Base-by-base conservation (phyloP, 2,888 invertebrate species). In the Atherix ibis region DNA sequence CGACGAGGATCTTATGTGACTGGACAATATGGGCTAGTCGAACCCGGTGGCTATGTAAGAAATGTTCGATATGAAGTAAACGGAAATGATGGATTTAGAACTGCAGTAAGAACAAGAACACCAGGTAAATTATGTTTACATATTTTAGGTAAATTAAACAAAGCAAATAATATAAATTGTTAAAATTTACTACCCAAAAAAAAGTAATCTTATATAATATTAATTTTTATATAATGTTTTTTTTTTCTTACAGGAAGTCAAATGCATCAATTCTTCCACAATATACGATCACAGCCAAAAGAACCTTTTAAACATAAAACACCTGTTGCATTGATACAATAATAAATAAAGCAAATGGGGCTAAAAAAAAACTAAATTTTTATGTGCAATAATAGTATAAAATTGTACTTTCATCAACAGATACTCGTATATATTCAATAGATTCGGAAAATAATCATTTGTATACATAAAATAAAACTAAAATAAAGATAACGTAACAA, bases 21-120 rank as follows among this genome's bases (percentile, higher is more conserved):
- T 18, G 56, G 57, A 8, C 47, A 50, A 18, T 52, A 56, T 46
- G 52, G 51, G 27, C 44, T 56, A 19, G 41, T 56, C 14, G 54
- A 58, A 39, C 52, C 52, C 6, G 50, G 45, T 27, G 58, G 57
- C n/a, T 48, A 48, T 38, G 47, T 56, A 18, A 48, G 54, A 22
- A 50, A 50, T 41, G 53, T 58, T 2, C 50, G 52, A 40, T 55
- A 53, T 39, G 51, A 54, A 41, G 54, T 54, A 8, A 44, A 49
- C 32, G 51, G 50, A 1, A 42, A 50, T 27, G 50, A 43, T 32
- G 53, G 53, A 6, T 54, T 52, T 37, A 46, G 46, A 32, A 52
- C 51, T 34, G 49, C 50, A 8, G 50, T 58, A 13, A 48, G 46
- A 43, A 58, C 50, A 14, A 46, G 50, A 18, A 52, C 46, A 22